Conservation (phyloP, 2,797 vertebrate genomes). For the Masticophis lateralis region DNA sequence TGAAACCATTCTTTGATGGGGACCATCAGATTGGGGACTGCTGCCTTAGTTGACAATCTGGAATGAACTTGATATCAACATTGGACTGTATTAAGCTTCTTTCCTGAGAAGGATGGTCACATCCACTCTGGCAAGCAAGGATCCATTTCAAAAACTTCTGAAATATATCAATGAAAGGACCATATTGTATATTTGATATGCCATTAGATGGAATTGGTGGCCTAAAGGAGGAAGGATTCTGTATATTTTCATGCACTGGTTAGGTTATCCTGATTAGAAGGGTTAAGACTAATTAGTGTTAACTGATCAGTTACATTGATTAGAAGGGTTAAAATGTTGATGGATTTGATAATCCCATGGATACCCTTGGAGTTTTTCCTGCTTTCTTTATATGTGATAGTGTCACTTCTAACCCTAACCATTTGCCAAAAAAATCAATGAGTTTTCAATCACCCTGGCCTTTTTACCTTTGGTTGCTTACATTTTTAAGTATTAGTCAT, state of each 20-base stretch:
- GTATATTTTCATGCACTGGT: background rate
- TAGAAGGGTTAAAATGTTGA: background rate
- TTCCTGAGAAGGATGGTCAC: background rate
- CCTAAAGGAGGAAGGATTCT: background rate
- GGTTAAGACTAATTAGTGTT: background rate
- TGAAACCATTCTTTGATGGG: background rate
- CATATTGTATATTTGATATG: background rate
- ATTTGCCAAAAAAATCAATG: background rate
- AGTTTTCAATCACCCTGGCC: background rate
- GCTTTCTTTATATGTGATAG: background rate
- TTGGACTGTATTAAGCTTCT: background rate
- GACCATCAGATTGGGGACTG: background rate
- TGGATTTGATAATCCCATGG: background rate
- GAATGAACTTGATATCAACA: background rate
- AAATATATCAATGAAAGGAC: background rate
- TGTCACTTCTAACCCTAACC: background rate
- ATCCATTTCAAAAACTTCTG: background rate
- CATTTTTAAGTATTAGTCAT: background rate
- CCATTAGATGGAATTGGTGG: background rate
- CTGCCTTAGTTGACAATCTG: background rate
- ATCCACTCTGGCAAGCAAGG: background rate
- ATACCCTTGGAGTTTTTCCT: background rate
- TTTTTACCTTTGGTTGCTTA: background rate
- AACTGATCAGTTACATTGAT: background rate
- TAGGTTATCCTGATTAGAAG: background rate